These are phyloP conservation scores for Drosophila kuntzei DNA, from an alignment of 2,888 invertebrate genomes.

Conservation along the genomic window DNA sequence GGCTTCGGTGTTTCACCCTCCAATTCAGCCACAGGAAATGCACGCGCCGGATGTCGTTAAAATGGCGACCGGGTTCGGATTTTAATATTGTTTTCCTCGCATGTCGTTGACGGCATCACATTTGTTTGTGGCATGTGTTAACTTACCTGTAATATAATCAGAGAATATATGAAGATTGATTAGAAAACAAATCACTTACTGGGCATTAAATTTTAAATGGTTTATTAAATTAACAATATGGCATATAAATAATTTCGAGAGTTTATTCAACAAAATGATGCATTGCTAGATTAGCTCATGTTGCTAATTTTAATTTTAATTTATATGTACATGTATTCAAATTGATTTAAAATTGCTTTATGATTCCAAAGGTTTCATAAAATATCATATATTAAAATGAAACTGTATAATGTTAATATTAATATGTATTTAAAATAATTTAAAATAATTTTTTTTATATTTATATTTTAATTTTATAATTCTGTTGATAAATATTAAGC, in stretches of 20 bases:
- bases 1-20: constrained; percentile 12
- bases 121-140: constrained; percentile 42
- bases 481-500: too few relatives aligned
- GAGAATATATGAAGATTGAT: constrained; percentile 60
- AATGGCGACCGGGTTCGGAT: constrained; percentile 51
- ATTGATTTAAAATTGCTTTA: too few relatives aligned
- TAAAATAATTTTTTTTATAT: too few relatives aligned
- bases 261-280: neutral
- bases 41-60: constrained; percentile 71
- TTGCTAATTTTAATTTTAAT: too few relatives aligned
- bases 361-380: too few relatives aligned
- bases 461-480: too few relatives aligned
- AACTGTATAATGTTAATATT: too few relatives aligned
- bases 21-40: constrained; percentile 67
- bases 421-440: too few relatives aligned
- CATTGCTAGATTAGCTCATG: too few relatives aligned
- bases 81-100: constrained; percentile 43
- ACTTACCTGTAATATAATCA: constrained; percentile 61
- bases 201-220: constrained; percentile 11
- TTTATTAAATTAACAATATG: constrained; percentile 5
- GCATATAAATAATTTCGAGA: neutral
- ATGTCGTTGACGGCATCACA: constrained; percentile 34
- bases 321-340: too few relatives aligned
- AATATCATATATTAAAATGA: too few relatives aligned
- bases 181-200: constrained; percentile 32